Percentiles rank a stretch among this genome's conserved stretches.
Evolutionary conservation across 2,113 vertebrate genomes (phyloP).

Genomic region (Meles meles): DNA sequence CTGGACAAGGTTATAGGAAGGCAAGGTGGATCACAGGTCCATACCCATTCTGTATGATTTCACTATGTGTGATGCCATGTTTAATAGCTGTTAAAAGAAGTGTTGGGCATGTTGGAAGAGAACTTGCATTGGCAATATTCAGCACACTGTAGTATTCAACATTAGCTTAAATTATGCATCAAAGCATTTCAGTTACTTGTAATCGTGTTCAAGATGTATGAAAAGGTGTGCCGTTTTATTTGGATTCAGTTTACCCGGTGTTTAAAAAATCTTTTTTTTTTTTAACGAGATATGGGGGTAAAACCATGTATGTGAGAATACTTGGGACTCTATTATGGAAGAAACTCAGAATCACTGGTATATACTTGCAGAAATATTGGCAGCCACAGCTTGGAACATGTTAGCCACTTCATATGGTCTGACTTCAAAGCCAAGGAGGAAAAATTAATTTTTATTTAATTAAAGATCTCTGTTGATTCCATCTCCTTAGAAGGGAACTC

Average conservation of each 20-base stretch:
- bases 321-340: neutral
- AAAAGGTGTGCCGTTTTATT: neutral
- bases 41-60: neutral
- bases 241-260: neutral
- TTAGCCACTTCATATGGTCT: neutral
- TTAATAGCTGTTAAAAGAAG: neutral
- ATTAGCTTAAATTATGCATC: neutral
- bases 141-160: neutral
- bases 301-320: neutral
- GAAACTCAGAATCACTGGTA: neutral
- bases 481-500: neutral
- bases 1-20: neutral
- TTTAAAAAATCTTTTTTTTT: slow-evolving; percentile 4
- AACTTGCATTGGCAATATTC: neutral
- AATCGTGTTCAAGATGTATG: neutral
- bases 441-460: neutral
- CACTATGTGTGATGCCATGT: neutral
- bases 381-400: neutral
- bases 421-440: neutral
- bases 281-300: neutral
- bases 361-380: neutral
- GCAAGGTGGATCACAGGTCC: neutral
- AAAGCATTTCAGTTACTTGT: neutral
- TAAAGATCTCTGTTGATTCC: neutral
- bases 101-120: neutral